Evolutionary conservation across 2,888 invertebrate genomes (phyloP).

Genomic region (Pogonocherus hispidulus): DNA sequence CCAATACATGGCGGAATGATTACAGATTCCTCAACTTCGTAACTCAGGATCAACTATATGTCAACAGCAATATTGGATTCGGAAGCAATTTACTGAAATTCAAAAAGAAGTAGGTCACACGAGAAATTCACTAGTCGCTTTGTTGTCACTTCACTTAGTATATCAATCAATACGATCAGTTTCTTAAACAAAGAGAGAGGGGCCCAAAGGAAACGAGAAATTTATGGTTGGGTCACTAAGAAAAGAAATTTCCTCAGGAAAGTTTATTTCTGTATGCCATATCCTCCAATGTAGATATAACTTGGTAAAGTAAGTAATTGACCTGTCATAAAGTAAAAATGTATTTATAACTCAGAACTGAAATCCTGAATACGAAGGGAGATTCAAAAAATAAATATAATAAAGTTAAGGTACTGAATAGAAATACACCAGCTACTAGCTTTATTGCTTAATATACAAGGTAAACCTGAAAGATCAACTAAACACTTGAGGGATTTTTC

Average conservation of each 20-base stretch:
- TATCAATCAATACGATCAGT: slow-evolving; percentile 55
- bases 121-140: slow-evolving; percentile 57
- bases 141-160: slow-evolving; percentile 59
- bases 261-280: slow-evolving; percentile 9
- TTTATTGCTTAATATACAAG: too few relatives aligned
- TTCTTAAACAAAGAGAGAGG: slow-evolving; percentile 50
- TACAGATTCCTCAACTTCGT: slow-evolving; percentile 50
- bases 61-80: slow-evolving; percentile 60
- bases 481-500: too few relatives aligned
- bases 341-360: neutral
- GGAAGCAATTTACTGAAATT: slow-evolving; percentile 57
- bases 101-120: slow-evolving; percentile 56
- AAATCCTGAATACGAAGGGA: neutral
- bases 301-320: neutral
- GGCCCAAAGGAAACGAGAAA: slow-evolving; percentile 8
- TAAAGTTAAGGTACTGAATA: too few relatives aligned
- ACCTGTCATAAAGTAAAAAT: neutral
- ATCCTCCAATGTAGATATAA: neutral
- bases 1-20: slow-evolving; percentile 36
- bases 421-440: too few relatives aligned
- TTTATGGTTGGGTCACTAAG: slow-evolving; percentile 8
- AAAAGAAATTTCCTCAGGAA: slow-evolving; percentile 22
- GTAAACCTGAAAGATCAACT: too few relatives aligned
- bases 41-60: slow-evolving; percentile 54
- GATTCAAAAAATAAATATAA: too few relatives aligned